Conservation (phyloP, 2,113 vertebrate species). For the Progne subis region DNA sequence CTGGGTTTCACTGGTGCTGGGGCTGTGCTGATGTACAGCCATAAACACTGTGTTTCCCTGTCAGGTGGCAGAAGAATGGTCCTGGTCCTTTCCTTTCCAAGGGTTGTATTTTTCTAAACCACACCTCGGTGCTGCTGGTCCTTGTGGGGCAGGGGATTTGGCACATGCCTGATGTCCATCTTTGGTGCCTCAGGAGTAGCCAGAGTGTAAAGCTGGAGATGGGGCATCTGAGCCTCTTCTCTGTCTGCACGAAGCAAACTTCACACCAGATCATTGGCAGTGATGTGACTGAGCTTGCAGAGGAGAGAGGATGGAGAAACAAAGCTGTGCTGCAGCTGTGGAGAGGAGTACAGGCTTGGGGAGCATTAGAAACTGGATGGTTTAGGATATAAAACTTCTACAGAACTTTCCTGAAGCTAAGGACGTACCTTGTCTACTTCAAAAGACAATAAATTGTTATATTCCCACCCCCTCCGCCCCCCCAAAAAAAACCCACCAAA, state of each 20-base stretch:
- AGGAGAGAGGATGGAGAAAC: neutral
- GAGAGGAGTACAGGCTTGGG: neutral
- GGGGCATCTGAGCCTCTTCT: neutral
- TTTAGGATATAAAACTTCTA: neutral
- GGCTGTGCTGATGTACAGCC: neutral
- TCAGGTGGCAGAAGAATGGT: neutral
- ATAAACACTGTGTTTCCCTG: neutral
- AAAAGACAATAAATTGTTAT: neutral
- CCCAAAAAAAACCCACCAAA: neutral
- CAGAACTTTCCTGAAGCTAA: neutral
- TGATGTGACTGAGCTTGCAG: neutral
- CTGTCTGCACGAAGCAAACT: neutral
- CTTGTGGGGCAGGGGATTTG: rapidly evolving
- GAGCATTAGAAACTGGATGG: neutral
- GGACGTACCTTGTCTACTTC: neutral
- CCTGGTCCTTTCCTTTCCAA: neutral
- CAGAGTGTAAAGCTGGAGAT: neutral
- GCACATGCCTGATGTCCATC: neutral
- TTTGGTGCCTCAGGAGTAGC: neutral
- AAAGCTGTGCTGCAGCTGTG: neutral
- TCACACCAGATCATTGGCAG: neutral
- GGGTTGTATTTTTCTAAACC: neutral
- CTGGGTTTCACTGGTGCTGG: neutral
- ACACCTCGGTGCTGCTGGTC: neutral
- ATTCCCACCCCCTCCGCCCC: no score